Base-by-base conservation (phyloP, 2,888 invertebrate species). In the Callinectes sapidus region DNA sequence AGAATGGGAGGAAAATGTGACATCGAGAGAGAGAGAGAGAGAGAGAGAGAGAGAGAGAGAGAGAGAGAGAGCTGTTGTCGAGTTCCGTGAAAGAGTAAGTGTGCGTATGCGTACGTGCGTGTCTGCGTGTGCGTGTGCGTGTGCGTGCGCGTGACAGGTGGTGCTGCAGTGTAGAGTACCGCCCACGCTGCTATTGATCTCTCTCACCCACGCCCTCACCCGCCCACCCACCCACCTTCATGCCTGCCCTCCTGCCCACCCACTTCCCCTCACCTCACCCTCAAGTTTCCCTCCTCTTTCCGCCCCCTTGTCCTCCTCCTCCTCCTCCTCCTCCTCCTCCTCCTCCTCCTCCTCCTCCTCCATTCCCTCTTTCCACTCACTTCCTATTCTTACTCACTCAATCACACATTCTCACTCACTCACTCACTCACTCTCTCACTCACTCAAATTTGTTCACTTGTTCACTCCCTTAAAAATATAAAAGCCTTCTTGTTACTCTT, bases 171-270 rank as follows among this genome's bases (percentile, higher is more conserved):
- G 48, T 42, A n/a, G 42, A 87, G 87, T 87, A 87, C 87, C 87
- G 87, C 87, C 87, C 87, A 87, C 87, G 87, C 87, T 87, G 87
- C 87, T 87, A 87, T 87, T 87, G 87, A 87, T 87, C 87, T 48
- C 87, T 48, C 48, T 42, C 87, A 87, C 87, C 87, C 87, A 48
- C 87, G 48, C 87, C 48, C 48, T n/a, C 35, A 23, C 71, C 71
- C 87, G 13, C 87, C 48, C 42, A 42, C 54, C 87, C 87, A 42
- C 87, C 28, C 87, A n/a, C 87, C 54, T 42, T 35, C 42, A 5
- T 2, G n/a, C n/a, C 42, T 54, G 23, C 42, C 87, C 87, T 23
- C 54, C 42, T 28, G 42, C 48, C 16, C 88, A 16, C 55, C 88
- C 61, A 54, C 61, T 18, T n/a, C 8, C n/a, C 39, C 48, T 16